Base-by-base conservation (phyloP, 2,113 vertebrate genomes). In the Telmatochromis sp. region DNA sequence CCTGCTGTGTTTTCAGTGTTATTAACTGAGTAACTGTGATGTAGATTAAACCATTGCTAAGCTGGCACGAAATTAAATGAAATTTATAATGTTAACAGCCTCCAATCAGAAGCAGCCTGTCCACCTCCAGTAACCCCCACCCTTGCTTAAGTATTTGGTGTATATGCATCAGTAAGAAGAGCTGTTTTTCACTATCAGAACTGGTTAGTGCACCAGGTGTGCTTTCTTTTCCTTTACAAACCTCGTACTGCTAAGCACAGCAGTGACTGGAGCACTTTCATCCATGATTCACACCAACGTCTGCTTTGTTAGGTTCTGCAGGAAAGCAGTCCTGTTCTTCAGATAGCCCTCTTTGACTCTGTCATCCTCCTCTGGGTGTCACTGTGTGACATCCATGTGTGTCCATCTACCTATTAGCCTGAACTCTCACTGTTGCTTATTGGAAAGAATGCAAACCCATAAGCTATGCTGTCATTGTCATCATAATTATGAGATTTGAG, bases 341-440 rank as follows among this genome's bases (percentile, higher is more conserved):
- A 7, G n/a, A 71, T 23, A 37, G 63, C 35, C 60, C 19, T 68
- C 65, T 73, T 10, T 73, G 37, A 42, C 68, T 71, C 60, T 71
- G 12, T 23, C n/a, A 15, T 40, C n/a, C 2, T 73, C 8, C 65
- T 73, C 65, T 73, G 65, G 21, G 21, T 45, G 37, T 45, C 68
- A 45, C 40, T 45, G 40, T 26, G 40, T 45, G 0, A 17, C 63
- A 68, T 14, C 13, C 65, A 45, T 73, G 65, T 42, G 21, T 21
- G 21, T 45, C 13, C 12, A 0, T 0, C 68, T 7, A 12, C 7
- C 35, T 1, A 12, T 71, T 71, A 28, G 6, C 13, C 11, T 73
- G 68, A 47, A 17, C 21, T 45, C 68, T 45, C 68, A 1, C 21
- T 45, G 40, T 1, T 45, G 65, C 37, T 23, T 1, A 71, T 71